Conservation (phyloP, 1,140 invertebrate species). For the Cylas formicarius region DNA sequence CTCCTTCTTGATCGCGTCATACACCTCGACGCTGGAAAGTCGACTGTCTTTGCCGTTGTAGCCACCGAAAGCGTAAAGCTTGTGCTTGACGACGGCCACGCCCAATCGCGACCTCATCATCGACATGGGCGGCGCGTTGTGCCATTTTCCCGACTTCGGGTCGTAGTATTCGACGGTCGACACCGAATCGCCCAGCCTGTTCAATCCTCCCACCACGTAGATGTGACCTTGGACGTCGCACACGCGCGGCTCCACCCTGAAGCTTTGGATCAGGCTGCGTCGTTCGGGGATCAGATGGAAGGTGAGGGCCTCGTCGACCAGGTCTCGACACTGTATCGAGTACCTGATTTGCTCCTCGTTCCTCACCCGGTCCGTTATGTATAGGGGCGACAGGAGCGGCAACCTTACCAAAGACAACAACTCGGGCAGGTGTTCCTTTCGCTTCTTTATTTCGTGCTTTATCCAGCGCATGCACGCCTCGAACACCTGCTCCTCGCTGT, state of each 20-base stretch:
- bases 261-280: constrained; percentile 64
- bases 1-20: constrained; percentile 62
- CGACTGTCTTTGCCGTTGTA: constrained; percentile 80
- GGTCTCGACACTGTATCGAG: constrained; percentile 71
- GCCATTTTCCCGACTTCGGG: constrained; percentile 65
- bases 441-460: constrained; percentile 53
- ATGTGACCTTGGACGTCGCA: constrained; percentile 73
- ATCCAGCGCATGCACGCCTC: constrained; percentile 80
- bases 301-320: constrained; percentile 77
- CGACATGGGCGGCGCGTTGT: constrained; percentile 75
- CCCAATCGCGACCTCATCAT: constrained; percentile 78
- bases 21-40: constrained; percentile 82
- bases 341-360: constrained; percentile 73
- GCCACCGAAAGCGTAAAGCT: constrained; percentile 67
- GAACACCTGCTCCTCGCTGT: constrained; percentile 65
- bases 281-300: constrained; percentile 82
- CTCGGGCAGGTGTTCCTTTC: constrained; percentile 58
- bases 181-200: constrained; percentile 73
- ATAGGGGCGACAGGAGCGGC: constrained; percentile 75
- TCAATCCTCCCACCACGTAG: constrained; percentile 82
- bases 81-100: constrained; percentile 71
- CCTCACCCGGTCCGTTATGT: constrained; percentile 73
- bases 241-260: constrained; percentile 66
- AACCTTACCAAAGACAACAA: constrained; percentile 70
- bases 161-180: constrained; percentile 84